Evolutionary conservation across 1,140 invertebrate species (phyloP), one percentile per base, ranked within the genome.

Genomic region (Oryzaephilus surinamensis): DNA sequence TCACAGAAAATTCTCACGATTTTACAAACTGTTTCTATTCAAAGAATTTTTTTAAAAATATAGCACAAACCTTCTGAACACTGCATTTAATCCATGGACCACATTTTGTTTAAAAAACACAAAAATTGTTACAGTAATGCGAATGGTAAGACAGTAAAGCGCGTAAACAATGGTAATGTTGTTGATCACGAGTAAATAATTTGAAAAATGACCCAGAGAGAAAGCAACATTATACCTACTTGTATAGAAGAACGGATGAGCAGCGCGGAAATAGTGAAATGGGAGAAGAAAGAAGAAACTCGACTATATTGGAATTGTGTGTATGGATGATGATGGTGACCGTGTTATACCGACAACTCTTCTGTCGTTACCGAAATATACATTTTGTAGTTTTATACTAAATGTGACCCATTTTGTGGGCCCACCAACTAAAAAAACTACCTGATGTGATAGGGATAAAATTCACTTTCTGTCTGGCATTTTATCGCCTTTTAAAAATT

Each of bases 401-500:
- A 10, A 11, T 16, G n/a, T 37, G 35, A 37, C 35, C 35, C 35
- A 37, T 37, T 28, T 37, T 28, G 16, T n/a, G n/a, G n/a, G 17
- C 11, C 15, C 19, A 34, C 32, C 16, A n/a, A n/a, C n/a, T n/a
- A n/a, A n/a, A n/a, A n/a, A n/a, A n/a, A n/a, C 16, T 34, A 34
- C 32, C 32, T 34, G 32, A n/a, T n/a, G n/a, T 13, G 28, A 16
- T 29, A 12, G 17, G 19, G 32, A 16, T 12, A 19, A 34, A 34
- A 34, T 34, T 34, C 32, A 34, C 24, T 37, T 28, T 37, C 26
- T 11, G 35, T 12, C 17, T 32, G 31, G 31, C 20, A 32, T n/a
- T 19, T 14, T 18, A 12, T 12, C 17, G 13, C 14, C 16, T 30
- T 17, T 17, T 12, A 12, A 7, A 6, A 13, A 38, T 31, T 13